Conservation (phyloP, 2,113 vertebrate genomes). For the Camelus dromedarius region DNA sequence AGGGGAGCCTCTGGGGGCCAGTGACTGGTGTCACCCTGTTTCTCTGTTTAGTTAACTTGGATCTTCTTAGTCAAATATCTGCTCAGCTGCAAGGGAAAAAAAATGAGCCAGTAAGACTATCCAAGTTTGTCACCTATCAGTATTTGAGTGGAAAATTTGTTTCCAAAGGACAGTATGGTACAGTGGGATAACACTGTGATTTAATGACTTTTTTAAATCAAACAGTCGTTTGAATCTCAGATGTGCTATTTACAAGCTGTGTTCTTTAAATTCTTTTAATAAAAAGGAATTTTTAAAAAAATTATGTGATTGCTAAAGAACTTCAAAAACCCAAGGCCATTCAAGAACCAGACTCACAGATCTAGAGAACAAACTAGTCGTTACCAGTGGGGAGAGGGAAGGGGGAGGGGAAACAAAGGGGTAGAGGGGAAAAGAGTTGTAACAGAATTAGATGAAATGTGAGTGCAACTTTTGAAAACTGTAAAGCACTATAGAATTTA, state of each 20-base stretch:
- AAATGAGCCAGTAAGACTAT: neutral
- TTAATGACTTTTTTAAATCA: neutral
- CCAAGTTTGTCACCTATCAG: neutral
- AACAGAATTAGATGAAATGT: no score
- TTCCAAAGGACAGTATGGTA: neutral
- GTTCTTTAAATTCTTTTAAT: neutral
- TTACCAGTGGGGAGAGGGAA: no score
- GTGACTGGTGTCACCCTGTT: rapidly evolving
- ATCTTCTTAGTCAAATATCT: neutral
- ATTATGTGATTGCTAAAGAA: neutral
- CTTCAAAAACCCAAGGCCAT: neutral
- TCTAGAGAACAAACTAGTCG: no score
- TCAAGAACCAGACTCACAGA: neutral
- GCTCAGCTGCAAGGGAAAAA: neutral
- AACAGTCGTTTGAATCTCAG: neutral
- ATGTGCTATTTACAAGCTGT: neutral
- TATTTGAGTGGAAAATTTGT: neutral
- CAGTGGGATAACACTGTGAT: neutral
- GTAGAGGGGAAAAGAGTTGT: no score
- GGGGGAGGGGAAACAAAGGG: no score
- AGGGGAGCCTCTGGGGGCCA: neutral
- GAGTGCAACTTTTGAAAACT: no score
- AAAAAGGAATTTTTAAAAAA: neutral
- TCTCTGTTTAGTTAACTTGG: neutral
- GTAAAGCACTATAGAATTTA: no score